These are phyloP conservation scores for Coregonus suidteri DNA, from an alignment of 2,797 vertebrate species.

Conservation along the genomic window DNA sequence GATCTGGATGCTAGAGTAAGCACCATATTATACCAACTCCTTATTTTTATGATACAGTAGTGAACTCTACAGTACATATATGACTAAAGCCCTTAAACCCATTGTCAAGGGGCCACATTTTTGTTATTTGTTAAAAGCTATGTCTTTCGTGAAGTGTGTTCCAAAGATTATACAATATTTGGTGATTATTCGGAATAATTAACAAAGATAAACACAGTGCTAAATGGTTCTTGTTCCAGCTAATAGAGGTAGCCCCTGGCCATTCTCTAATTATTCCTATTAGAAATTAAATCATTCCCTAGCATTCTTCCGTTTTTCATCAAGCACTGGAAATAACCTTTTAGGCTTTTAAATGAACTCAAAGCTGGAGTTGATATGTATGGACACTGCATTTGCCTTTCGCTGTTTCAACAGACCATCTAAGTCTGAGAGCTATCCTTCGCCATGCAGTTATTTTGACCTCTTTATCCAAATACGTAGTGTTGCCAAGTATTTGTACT, in stretches of 20 bases:
- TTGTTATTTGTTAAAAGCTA: constrained; percentile 28
- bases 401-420: constrained; percentile 11
- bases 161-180: constrained; percentile 80
- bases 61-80: neutral
- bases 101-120: constrained; percentile 27
- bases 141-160: constrained; percentile 66
- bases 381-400: constrained; percentile 31
- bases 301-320: constrained; percentile 74
- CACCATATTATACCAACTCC: neutral
- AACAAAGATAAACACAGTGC: constrained; percentile 82
- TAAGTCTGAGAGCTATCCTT: constrained; percentile 14
- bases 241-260: constrained; percentile 79
- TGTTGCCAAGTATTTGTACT: neutral
- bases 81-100: neutral
- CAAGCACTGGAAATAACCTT: constrained; percentile 76
- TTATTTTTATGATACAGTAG: neutral
- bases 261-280: constrained; percentile 84
- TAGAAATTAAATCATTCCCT: constrained; percentile 85
- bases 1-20: neutral
- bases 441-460: neutral
- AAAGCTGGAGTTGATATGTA: constrained; percentile 57
- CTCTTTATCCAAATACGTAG: neutral
- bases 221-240: constrained; percentile 82
- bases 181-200: constrained; percentile 81
- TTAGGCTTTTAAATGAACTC: constrained; percentile 65